Conservation (phyloP, 2,113 vertebrate genomes). For the Trematomus loennbergii region DNA sequence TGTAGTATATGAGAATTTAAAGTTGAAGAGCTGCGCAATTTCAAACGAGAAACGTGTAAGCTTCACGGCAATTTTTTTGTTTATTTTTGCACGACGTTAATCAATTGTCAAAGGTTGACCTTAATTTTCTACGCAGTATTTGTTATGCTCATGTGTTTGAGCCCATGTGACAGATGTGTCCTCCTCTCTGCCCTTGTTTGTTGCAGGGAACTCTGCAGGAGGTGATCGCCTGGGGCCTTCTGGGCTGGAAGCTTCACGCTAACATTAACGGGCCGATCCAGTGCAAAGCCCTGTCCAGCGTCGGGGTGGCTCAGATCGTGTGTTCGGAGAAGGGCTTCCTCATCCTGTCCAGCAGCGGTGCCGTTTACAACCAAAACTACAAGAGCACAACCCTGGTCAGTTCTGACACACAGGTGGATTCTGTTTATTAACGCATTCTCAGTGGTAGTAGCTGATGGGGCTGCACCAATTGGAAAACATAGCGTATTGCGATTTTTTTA, state of each 20-base stretch:
- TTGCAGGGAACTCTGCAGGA: constrained; percentile 93
- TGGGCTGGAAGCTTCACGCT: constrained; percentile 97
- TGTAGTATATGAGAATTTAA: no score
- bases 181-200: neutral
- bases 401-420: neutral
- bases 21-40: no score
- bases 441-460: no score
- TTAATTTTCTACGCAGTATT: neutral
- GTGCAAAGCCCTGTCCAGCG: constrained; percentile 92
- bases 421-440: neutral
- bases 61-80: no score
- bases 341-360: constrained; percentile 91
- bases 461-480: no score
- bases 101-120: neutral
- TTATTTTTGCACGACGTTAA: neutral
- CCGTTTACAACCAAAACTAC: constrained; percentile 95
- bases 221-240: constrained; percentile 95
- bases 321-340: constrained; percentile 97
- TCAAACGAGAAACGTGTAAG: no score
- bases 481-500: no score
- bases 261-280: constrained; percentile 95
- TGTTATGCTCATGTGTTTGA: neutral
- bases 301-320: constrained; percentile 93
- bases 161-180: neutral
- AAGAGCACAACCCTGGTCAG: constrained; percentile 94